Base-by-base conservation (phyloP, 92 coral and sea anemone species). In the Micromussa lordhowensis region DNA sequence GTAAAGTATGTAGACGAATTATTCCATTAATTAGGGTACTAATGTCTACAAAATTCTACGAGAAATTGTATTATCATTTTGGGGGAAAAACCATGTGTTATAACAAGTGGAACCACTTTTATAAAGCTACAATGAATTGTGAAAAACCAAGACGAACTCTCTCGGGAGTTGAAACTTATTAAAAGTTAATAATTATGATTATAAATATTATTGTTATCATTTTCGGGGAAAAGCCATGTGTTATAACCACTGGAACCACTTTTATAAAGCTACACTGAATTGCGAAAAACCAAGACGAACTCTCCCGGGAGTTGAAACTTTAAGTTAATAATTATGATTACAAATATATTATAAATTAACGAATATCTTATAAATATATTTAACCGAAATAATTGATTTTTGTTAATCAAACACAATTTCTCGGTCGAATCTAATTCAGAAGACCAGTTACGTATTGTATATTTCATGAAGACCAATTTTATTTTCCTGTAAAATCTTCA, bases 291-390 rank as follows among this genome's bases (percentile, higher is more conserved):
- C 2, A 35, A 35, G 79, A 35, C 79, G 79, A 75, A 26, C 79
- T 75, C 79, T 75, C 26, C 57, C 48, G 24, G 53, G 80, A 77
- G 81, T 77, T 34, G 18, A 77, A 51, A 17, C 9, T n/a, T 61
- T 24, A 64, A 29, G 16, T 64, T 26, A 26, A 66, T 64, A 1
- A n/a, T 64, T 9, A 64, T 64, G n/a, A 64, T 24, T 64, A 6
- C 26, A n/a, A 49, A 26, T 22, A 75, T 44, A n/a, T 7, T 63
- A 24, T 63, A 63, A 44, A 44, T 44, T 40, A 44, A 44, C 51
- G 51, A 44, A 44, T 44, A 44, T 44, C 10, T 7, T 24, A 5
- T 1, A 66, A 66, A 66, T 10, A 8, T 66, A 44, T 14, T 64
- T n/a, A n/a, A n/a, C n/a, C n/a, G n/a, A n/a, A n/a, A n/a, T n/a